Percentiles rank a stretch among this genome's conserved stretches.
Conservation (phyloP, 2,888 invertebrate genomes). For the Eilema sororculum region DNA sequence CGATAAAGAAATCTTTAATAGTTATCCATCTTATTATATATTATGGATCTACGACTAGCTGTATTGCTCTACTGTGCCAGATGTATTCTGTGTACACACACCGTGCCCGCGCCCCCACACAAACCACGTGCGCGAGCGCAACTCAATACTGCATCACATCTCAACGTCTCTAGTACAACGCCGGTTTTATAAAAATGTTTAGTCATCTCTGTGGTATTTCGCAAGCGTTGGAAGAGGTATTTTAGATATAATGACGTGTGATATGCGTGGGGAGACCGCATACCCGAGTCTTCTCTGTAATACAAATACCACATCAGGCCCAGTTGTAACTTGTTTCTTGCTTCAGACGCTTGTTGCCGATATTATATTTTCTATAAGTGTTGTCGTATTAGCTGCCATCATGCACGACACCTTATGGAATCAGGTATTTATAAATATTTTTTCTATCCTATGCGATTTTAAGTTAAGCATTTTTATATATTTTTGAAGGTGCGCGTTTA, state of each 20-base stretch:
- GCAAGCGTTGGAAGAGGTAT: constrained; percentile 57
- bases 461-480: constrained; percentile 1
- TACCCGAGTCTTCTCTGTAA: constrained; percentile 13
- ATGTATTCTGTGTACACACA: constrained; percentile 20
- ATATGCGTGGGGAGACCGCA: constrained; percentile 47
- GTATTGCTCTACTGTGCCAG: constrained; percentile 51
- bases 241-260: constrained; percentile 48
- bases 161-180: constrained; percentile 56
- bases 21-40: neutral
- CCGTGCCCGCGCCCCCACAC: constrained; percentile 29
- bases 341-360: constrained; percentile 47
- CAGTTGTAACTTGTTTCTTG: constrained; percentile 64
- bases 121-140: constrained; percentile 52
- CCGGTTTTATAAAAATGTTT: constrained; percentile 52
- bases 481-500: constrained; percentile 6
- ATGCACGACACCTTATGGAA: constrained; percentile 69
- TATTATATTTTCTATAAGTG: constrained; percentile 18
- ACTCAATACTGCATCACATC: constrained; percentile 26
- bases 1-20: neutral
- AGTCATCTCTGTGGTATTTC: constrained; percentile 52
- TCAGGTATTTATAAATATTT: constrained; percentile 58
- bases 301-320: constrained; percentile 12
- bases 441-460: constrained; percentile 16
- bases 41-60: neutral
- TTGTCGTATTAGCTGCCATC: constrained; percentile 23